Conservation (phyloP, 2,797 vertebrate genomes). For the Neomorphus geoffroyi region DNA sequence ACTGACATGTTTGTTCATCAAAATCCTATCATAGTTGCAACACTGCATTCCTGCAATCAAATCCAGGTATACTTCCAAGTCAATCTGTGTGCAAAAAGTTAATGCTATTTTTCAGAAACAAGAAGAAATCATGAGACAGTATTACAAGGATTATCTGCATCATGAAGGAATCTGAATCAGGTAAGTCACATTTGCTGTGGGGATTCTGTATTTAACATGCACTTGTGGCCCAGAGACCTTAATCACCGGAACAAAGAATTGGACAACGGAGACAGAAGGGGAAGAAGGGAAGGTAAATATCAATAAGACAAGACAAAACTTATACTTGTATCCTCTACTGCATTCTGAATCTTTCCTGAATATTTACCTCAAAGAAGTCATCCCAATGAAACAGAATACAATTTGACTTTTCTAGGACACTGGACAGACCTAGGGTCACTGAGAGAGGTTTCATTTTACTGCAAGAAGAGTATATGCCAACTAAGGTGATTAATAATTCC, state of each 20-base stretch:
- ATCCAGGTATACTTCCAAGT: not conserved
- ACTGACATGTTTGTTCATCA: not conserved
- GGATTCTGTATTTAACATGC: constrained; percentile 35
- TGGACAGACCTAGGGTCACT: not conserved
- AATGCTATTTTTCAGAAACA: not conserved
- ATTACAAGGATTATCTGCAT: constrained; percentile 23
- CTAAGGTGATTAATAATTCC: not conserved
- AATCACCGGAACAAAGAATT: not conserved
- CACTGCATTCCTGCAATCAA: not conserved
- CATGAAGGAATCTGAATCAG: constrained; percentile 32
- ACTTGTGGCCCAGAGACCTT: not conserved
- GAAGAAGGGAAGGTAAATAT: constrained; percentile 15
- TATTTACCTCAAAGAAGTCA: not conserved
- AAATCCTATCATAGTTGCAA: not conserved
- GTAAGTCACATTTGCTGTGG: constrained; percentile 2
- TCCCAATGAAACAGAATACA: not conserved
- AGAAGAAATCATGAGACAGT: constrained; percentile 9
- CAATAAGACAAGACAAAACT: not conserved
- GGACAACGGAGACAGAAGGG: not conserved
- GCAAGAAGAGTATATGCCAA: not conserved
- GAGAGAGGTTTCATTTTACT: not conserved
- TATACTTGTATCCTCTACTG: not conserved
- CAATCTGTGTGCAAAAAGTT: not conserved
- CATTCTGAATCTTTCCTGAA: not conserved
- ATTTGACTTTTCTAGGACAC: constrained; percentile 1